Conservation (phyloP, 2,113 vertebrate genomes). For the Microtus montanus region DNA sequence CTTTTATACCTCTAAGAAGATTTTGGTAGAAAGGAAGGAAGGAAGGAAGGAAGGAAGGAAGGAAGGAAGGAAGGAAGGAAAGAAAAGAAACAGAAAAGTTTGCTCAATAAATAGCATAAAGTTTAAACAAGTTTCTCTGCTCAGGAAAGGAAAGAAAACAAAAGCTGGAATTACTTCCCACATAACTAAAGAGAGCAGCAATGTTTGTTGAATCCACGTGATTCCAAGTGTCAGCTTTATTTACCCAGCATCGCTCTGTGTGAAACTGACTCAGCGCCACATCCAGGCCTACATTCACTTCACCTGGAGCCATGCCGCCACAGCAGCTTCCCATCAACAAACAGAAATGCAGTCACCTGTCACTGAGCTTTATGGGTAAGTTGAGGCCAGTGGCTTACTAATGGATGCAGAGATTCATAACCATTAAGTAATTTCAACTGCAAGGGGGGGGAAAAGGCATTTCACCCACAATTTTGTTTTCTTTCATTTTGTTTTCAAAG, state of each 20-base stretch:
- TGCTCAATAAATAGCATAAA: neutral
- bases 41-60: neutral
- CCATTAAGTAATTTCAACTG: neutral
- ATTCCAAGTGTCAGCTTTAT: rapidly evolving
- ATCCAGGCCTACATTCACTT: too few relatives aligned
- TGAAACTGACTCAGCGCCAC: neutral
- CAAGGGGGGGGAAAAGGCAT: neutral
- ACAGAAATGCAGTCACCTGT: rapidly evolving
- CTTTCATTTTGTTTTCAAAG: neutral
- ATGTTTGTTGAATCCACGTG: neutral
- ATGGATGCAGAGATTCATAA: neutral
- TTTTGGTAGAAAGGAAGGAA: neutral
- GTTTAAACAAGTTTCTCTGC: neutral
- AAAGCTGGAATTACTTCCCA: neutral
- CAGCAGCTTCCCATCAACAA: neutral
- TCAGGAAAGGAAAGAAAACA: neutral
- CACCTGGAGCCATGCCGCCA: rapidly evolving
- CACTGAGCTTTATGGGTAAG: neutral
- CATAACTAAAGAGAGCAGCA: neutral
- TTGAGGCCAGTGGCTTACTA: neutral
- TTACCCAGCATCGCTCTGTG: too few relatives aligned
- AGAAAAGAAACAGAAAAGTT: neutral
- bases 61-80: too few relatives aligned
- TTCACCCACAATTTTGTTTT: neutral
- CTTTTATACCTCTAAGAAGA: conserved; percentile 25